phyloP scores from a whole-genome alignment of 2,113 vertebrate genomes.

The Prietella phreatophila region DNA sequence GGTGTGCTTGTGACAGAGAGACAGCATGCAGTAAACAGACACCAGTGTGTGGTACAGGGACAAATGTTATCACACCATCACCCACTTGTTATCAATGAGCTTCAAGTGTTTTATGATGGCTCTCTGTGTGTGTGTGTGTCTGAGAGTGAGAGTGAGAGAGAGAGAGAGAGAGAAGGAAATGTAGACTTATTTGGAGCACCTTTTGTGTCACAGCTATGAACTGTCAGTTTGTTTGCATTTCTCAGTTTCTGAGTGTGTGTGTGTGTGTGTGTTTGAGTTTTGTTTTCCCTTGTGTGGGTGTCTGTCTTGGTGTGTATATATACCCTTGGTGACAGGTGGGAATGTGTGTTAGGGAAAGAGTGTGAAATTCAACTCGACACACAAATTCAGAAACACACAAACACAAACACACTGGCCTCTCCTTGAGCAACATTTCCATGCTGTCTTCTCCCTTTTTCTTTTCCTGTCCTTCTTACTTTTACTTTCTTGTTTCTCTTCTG shows the following conservation, averaged over 20 bases:
- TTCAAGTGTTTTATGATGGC: constrained; percentile 40
- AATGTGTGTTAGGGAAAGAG: constrained; percentile 73
- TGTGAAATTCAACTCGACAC: constrained; percentile 69
- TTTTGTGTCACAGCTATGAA: not conserved
- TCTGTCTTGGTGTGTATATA: constrained; percentile 65
- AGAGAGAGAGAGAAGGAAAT: not conserved
- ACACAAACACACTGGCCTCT: not conserved
- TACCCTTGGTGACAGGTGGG: constrained; percentile 77
- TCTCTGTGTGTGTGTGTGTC: constrained; percentile 24
- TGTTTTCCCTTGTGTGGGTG: constrained; percentile 32
- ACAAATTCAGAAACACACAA: constrained; percentile 29
- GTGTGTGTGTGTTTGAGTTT: constrained; percentile 22
- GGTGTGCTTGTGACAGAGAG: not conserved
- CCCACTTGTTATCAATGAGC: constrained; percentile 6
- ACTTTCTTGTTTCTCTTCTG: not conserved
- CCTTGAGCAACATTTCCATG: constrained; percentile 29
- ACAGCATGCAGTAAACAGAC: not conserved
- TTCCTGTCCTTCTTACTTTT: not conserved
- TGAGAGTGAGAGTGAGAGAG: constrained; percentile 26
- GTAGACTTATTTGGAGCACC: not conserved
- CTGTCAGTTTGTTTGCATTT: constrained; percentile 9
- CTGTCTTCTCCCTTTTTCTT: not conserved
- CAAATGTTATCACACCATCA: not conserved
- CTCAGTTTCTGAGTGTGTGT: constrained; percentile 21
- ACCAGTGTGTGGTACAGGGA: not conserved